Base-by-base conservation (phyloP, 2,113 vertebrate genomes). In the Anolis carolinensis region DNA sequence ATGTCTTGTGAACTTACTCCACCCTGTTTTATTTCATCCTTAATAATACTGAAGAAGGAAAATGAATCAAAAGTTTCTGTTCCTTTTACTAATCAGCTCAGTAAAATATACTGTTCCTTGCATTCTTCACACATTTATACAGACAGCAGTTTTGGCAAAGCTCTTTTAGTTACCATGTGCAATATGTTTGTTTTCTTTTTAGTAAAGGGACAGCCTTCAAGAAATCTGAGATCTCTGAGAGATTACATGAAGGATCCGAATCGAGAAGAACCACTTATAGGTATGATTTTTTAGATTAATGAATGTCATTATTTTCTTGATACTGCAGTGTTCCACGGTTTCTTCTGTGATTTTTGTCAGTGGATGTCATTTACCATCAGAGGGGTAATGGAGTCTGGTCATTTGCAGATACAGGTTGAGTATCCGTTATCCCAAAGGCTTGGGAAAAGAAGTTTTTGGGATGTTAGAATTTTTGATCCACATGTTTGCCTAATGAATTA, bases 261-360 rank as follows among this genome's bases (percentile, higher is more conserved):
- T 71, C 93, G 93, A 92, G 90, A 93, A 63, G 94, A 94, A 79
- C 93, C 92, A 79, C 88, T 95, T 77, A 30, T 95, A 83, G 94
- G 92, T 95, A 93, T 36, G 90, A 0, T 48, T 25, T 80, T 84
- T 88, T n/a, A 74, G 0, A 87, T 86, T 77, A 81, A 32, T 85
- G 4, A 79, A 52, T 30, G n/a, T 2, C 36, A 0, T 67, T n/a
- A 4, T 25, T 90, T 86, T 91, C 68, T 63, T 76, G 82, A 89
- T 27, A 44, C 75, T 39, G 25, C 25, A 30, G 65, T 68, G 27
- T 27, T 30, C 30, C 65, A 68, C 10, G 30, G 18, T 59, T 59
- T 59, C 55, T 16, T 18, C 55, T 59, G 55, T 59, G 13, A 59
- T 59, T 59, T 59, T 18, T 44, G 39, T 59, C 55, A 59, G 55